Evolutionary conservation across 2,797 vertebrate genomes (phyloP).

Genomic region (Premnoplex brunnescens): DNA sequence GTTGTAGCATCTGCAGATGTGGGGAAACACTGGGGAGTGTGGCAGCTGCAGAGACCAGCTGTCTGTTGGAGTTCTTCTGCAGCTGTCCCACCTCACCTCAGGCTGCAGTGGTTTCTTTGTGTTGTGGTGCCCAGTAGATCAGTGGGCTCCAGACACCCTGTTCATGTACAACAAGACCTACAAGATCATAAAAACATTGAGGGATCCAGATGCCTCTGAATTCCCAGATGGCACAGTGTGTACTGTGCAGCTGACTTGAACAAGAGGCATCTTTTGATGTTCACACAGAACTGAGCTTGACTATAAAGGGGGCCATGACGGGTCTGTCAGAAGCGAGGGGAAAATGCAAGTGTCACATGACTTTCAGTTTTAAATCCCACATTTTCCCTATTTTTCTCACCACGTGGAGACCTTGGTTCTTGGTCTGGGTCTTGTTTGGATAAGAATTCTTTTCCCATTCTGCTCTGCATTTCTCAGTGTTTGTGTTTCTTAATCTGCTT

Average conservation of each 20-base stretch:
- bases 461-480: neutral
- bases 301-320: accelerated
- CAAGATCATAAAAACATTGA: neutral
- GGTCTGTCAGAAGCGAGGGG: neutral
- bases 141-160: neutral
- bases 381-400: neutral
- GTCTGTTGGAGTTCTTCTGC: neutral
- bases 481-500: conserved; percentile 18
- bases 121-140: neutral
- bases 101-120: neutral
- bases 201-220: neutral
- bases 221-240: neutral
- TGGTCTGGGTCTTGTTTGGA: neutral
- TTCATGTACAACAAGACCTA: neutral
- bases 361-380: neutral
- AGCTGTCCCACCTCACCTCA: neutral
- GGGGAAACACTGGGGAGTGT: neutral
- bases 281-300: neutral
- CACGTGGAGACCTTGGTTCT: neutral
- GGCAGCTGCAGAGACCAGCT: neutral
- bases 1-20: neutral
- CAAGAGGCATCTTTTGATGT: neutral
- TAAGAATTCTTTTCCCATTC: neutral
- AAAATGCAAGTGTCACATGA: neutral
- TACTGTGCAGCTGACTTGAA: neutral